Percentiles rank a stretch among this genome's conserved stretches.
These are phyloP conservation scores for Lasius platythorax DNA, from an alignment of 2,888 invertebrate species.

Conservation along the genomic window DNA sequence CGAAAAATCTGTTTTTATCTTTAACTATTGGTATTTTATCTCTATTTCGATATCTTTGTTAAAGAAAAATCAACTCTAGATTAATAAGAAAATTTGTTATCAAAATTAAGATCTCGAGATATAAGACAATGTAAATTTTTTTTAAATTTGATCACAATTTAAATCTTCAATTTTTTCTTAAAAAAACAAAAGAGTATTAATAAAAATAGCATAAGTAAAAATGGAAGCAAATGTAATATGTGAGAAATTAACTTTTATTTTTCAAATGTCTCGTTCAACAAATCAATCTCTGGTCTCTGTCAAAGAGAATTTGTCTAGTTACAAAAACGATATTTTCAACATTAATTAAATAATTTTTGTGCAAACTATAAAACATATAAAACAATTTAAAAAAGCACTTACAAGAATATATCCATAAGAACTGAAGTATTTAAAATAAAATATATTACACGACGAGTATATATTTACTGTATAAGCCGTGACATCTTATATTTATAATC, in stretches of 20 bases:
- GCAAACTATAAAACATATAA: not conserved
- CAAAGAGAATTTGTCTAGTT: not conserved
- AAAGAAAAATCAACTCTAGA: not conserved
- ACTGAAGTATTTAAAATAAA: not conserved
- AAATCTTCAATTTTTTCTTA: not conserved
- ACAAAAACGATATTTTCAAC: not conserved
- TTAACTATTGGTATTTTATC: not conserved
- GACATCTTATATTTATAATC: not conserved
- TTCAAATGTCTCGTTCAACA: not conserved
- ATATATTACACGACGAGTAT: not conserved
- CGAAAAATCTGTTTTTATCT: not conserved
- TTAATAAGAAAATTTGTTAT: not conserved
- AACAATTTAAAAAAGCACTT: not conserved
- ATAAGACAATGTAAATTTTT: not conserved
- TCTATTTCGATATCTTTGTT: not conserved
- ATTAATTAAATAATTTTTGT: not conserved
- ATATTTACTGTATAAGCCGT: not conserved
- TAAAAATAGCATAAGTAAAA: not conserved
- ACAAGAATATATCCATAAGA: not conserved
- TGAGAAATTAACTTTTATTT: not conserved
- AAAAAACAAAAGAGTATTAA: not conserved
- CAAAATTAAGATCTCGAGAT: not conserved
- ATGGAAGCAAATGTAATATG: not conserved
- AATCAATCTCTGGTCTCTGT: not conserved
- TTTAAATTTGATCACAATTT: not conserved